These are phyloP conservation scores for Alosa alosa DNA, from an alignment of 2,113 vertebrate genomes.

Conservation along the genomic window DNA sequence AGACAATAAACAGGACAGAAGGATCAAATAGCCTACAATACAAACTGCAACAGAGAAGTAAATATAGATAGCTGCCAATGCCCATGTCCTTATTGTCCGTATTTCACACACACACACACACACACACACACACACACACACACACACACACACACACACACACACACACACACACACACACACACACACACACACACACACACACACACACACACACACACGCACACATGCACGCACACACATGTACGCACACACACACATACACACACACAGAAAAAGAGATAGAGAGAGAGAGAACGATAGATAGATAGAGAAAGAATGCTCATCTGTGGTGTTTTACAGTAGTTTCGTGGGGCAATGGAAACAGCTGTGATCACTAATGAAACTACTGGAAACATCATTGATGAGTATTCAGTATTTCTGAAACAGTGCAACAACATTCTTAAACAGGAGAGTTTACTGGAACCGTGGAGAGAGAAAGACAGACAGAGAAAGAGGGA, in stretches of 20 bases:
- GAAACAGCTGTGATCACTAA: not conserved
- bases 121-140: not conserved
- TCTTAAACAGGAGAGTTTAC: not conserved
- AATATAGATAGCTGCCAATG: not conserved
- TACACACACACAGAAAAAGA: not conserved
- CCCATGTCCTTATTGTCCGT: not conserved
- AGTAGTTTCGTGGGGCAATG: not conserved
- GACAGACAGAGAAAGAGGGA: not conserved
- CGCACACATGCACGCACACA: not conserved
- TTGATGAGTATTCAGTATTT: not conserved
- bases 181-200: no score
- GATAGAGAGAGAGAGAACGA: slow-evolving; percentile 18
- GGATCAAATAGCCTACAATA: not conserved
- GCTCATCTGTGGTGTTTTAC: not conserved
- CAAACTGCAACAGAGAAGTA: not conserved
- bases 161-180: not conserved
- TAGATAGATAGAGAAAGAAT: not conserved
- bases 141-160: not conserved
- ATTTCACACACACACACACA: not conserved
- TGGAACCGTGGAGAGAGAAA: not conserved
- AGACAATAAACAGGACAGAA: no score
- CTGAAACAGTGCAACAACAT: not conserved
- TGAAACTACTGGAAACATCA: not conserved
- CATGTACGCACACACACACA: not conserved
- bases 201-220: not conserved